Conservation (phyloP, 2,113 vertebrate genomes). For the Mystacornis crossleyi region DNA sequence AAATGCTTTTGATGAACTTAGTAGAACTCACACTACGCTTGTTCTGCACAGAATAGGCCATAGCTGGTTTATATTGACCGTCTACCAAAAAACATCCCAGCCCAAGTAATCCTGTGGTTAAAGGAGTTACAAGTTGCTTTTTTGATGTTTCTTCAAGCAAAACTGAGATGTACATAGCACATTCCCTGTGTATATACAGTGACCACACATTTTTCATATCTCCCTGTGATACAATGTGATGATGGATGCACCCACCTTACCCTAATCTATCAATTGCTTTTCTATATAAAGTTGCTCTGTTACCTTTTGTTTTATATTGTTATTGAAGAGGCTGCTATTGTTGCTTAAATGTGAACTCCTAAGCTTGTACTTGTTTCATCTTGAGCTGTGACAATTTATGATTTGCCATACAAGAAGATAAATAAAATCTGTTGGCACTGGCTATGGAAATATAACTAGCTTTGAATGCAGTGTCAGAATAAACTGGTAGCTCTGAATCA, state of each 20-base stretch:
- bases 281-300: background rate
- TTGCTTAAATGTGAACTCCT: background rate
- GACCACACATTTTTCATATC: background rate
- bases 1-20: background rate
- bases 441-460: background rate
- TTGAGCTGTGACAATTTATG: background rate
- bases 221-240: background rate
- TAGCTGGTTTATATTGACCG: background rate
- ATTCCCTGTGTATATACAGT: background rate
- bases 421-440: background rate
- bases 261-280: background rate
- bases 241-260: background rate
- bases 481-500: background rate
- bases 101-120: background rate
- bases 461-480: background rate
- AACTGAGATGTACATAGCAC: background rate
- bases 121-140: background rate
- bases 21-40: rapidly evolving
- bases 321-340: background rate
- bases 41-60: background rate
- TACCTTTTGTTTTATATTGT: background rate
- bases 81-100: background rate
- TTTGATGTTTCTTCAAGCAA: background rate
- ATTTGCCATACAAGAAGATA: background rate
- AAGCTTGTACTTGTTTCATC: background rate